phyloP scores from a whole-genome alignment of 2,888 invertebrate species.

The Oxyteleia sp. region DNA sequence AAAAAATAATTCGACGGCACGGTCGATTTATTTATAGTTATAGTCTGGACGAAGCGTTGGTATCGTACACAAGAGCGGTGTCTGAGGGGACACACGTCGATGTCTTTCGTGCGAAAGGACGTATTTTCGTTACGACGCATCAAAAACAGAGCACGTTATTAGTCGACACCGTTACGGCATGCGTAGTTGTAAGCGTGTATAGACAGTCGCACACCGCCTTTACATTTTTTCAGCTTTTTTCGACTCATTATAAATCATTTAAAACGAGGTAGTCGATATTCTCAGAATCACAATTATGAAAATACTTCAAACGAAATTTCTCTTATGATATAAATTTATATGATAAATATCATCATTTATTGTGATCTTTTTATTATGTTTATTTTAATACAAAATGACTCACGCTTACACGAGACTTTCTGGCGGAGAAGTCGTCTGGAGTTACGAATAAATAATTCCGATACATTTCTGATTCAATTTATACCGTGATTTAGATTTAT shows the following conservation, averaged over 20 bases:
- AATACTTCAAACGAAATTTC: constrained; percentile 64
- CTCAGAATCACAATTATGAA: constrained; percentile 63
- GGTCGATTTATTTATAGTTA: constrained; percentile 72
- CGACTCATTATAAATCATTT: constrained; percentile 67
- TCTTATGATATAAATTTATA: constrained; percentile 47
- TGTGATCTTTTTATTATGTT: constrained; percentile 41
- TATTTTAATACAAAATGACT: constrained; percentile 53
- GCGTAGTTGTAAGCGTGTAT: constrained; percentile 23
- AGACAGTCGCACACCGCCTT: too few relatives aligned
- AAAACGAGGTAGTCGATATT: constrained; percentile 64
- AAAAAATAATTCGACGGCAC: constrained; percentile 62
- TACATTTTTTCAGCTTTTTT: constrained; percentile 57
- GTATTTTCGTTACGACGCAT: constrained; percentile 80
- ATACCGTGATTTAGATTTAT: too few relatives aligned
- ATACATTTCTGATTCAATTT: neutral
- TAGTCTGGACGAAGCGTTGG: constrained; percentile 48
- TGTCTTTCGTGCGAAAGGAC: constrained; percentile 76
- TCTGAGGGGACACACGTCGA: constrained; percentile 45
- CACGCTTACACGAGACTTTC: constrained; percentile 2
- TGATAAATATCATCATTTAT: constrained; percentile 54
- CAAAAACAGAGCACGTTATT: constrained; percentile 68
- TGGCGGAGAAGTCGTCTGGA: constrained; percentile 9
- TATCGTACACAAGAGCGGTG: constrained; percentile 42
- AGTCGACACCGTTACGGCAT: constrained; percentile 55
- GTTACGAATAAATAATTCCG: constrained; percentile 16